Evolutionary conservation across 2,888 invertebrate species (phyloP).

Genomic region (Noctua janthina): DNA sequence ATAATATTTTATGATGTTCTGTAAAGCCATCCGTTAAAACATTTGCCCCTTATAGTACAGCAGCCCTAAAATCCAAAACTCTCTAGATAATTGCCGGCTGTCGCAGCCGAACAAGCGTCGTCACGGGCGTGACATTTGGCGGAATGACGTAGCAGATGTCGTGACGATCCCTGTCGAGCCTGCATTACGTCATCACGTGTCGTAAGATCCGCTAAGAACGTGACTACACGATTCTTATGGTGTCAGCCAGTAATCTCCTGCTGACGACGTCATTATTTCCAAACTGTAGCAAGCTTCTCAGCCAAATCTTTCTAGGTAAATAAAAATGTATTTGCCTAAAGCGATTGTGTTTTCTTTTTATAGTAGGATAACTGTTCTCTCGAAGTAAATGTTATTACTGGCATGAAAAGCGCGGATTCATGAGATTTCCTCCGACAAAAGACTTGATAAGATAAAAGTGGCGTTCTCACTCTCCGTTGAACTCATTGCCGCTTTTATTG

Average conservation of each 20-base stretch:
- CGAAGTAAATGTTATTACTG: conserved; percentile 58
- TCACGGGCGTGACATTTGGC: conserved; percentile 66
- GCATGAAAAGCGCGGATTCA: conserved; percentile 53
- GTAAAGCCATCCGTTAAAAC: conserved; percentile 25
- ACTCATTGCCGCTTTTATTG: conserved; percentile 57
- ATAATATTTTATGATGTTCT: conserved; percentile 14
- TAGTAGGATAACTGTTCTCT: conserved; percentile 52
- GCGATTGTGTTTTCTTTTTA: conserved; percentile 39
- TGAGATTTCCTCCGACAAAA: conserved; percentile 52
- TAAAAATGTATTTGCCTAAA: conserved; percentile 48
- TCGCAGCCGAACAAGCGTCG: conserved; percentile 58
- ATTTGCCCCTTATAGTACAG: conserved; percentile 24
- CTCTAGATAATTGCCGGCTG: conserved; percentile 56
- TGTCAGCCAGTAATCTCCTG: conserved; percentile 62
- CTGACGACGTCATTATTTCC: conserved; percentile 59
- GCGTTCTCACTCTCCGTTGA: conserved; percentile 43
- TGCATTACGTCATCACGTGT: conserved; percentile 65
- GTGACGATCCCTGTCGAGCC: conserved; percentile 52
- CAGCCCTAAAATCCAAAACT: conserved; percentile 45
- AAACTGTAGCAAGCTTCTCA: conserved; percentile 22
- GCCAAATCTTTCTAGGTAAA: conserved; percentile 33
- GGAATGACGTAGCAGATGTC: conserved; percentile 62
- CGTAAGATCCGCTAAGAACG: conserved; percentile 58
- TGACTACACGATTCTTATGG: conserved; percentile 62
- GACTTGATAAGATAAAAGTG: conserved; percentile 53